Evolutionary conservation across 2,888 invertebrate genomes (phyloP), one percentile per base, ranked within the genome.

Genomic region (Gnatocerus cornutus): DNA sequence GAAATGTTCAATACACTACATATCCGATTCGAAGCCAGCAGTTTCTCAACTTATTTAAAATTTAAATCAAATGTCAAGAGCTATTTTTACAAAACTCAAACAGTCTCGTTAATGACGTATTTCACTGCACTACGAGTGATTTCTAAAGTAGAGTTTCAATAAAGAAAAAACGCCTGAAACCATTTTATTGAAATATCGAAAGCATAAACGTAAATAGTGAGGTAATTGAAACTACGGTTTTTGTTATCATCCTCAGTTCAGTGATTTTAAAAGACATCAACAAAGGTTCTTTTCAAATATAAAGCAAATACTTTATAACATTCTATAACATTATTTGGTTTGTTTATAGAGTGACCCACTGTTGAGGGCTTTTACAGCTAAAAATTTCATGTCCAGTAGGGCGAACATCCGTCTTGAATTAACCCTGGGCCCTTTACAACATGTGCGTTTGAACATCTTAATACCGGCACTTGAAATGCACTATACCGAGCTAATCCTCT

Each of bases 341-440:
- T 72, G 75, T 78, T 74, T 78, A 76, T 76, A 74, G 74, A 75
- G 67, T 74, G 76, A 77, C 76, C 78, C 73, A 68, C 71, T 76
- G 78, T 75, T 74, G 72, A 76, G 77, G 76, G 73, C 72, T 68
- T 71, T 68, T 21, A 21, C 21, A 71, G 68, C 73, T 76, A 71
- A 74, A 75, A 76, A 72, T 71, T 76, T 73, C 73, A 73, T 74
- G 79, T 76, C 71, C 75, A 74, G 76, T 74, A 72, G 75, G 74
- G 77, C 79, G 78, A 75, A 80, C 80, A 80, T 80, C 80, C 79
- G 77, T 76, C 77, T 80, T 80, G 72, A 74, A 71, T 56, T 66
- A 43, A 16, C 70, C 66, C 50, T 53, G 16, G 39, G 43, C 64
- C 27, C 58, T 53, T 62, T 50, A 56, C 33, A 53, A 53, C 65